Base-by-base conservation (phyloP, 1,140 invertebrate genomes). In the Homalodisca vitripennis region DNA sequence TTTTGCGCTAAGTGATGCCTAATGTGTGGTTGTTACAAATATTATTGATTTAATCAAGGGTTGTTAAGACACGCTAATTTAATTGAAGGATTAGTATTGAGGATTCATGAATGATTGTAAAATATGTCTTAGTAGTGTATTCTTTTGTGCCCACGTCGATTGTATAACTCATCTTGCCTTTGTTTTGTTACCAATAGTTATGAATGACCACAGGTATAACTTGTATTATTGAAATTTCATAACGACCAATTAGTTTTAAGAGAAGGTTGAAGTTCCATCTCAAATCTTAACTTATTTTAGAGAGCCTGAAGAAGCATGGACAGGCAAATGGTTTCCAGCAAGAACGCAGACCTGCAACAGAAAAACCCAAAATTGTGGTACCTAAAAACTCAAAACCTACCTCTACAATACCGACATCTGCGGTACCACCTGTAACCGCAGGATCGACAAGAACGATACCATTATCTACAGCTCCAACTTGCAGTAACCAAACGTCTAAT, bases 321-420 rank as follows among this genome's bases (percentile, higher is more conserved):
- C 75, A n/a, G 80, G 81, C 24, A 78, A 74, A 63, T 83, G 81
- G 81, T 81, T 83, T 74, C 82, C 82, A n/a, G 71, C 75, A n/a
- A n/a, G n/a, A n/a, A n/a, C n/a, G n/a, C n/a, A 55, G 65, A 73
- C 65, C n/a, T 48, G 70, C 14, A 55, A 57, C 47, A 57, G n/a
- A 48, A 29, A 29, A 29, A 53, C 30, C 17, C 47, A 22, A 32
- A 32, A 62, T 63, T 34, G 17, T 2, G 27, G 48, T 2, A 12
- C 1, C 66, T n/a, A n/a, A n/a, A n/a, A n/a, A n/a, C n/a, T n/a
- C n/a, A n/a, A n/a, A n/a, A n/a, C n/a, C n/a, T n/a, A n/a, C n/a
- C n/a, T n/a, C n/a, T n/a, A n/a, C n/a, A n/a, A n/a, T n/a, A n/a
- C n/a, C n/a, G n/a, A n/a, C n/a, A n/a, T n/a, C n/a, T n/a, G n/a